Evolutionary conservation across 2,113 vertebrate genomes (phyloP), one percentile per base, ranked within the genome.

Genomic region (Tinamus guttatus): DNA sequence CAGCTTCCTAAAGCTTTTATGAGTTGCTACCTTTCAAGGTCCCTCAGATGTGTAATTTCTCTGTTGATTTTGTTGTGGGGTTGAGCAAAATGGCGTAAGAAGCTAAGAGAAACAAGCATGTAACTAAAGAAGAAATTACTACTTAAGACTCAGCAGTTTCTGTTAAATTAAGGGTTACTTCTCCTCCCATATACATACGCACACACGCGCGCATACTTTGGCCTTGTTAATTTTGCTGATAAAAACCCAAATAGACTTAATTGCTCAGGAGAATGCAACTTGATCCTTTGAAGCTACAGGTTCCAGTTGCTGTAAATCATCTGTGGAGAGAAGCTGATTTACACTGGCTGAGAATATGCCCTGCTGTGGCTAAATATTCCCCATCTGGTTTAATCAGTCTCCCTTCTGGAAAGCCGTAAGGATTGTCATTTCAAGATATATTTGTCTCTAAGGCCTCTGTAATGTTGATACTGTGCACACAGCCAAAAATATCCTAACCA

Each of bases 111-210:
- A 92, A 49, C 21, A 90, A 90, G 65, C 71, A 94, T 81, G 13
- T 78, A 92, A 92, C 64, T 76, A 84, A 41, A 94, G 49, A 41
- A 94, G 49, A 96, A 97, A 96, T 88, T 88, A 65, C 90, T 91
- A 81, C 86, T 96, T 95, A 95, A 96, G 88, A 96, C 80, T 91
- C 41, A 52, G 32, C 87, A 91, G 85, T 60, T 67, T 94, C 81
- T 83, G 83, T 85, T 95, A 94, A 93, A 94, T 81, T 88, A 85
- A 94, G 32, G 84, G 91, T 91, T 95, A 85, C 30, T 74, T 90
- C 47, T 32, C 14, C 51, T 64, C 43, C 11, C 30, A 64, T n/a
- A n/a, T n/a, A n/a, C n/a, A n/a, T n/a, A n/a, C n/a, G n/a, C n/a
- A n/a, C n/a, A n/a, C n/a, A n/a, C n/a, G n/a, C 74, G 60, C 64